Conservation (phyloP, 2,797 vertebrate genomes). For the Schizopygopsis pylzovi region DNA sequence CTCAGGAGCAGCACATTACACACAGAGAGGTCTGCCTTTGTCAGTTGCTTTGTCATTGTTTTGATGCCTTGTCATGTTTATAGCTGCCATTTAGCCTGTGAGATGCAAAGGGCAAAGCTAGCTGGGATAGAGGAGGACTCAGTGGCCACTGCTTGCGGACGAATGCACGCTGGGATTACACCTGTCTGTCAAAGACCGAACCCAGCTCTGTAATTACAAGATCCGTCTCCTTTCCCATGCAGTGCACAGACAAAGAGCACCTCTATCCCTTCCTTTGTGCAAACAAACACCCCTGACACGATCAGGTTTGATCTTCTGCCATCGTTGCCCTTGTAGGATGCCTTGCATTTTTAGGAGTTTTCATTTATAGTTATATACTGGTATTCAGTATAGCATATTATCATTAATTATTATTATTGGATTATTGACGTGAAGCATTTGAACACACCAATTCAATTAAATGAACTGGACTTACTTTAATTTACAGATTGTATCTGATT, state of each 20-base stretch:
- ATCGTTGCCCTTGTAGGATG: not conserved
- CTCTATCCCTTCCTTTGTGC: slow-evolving; percentile 23
- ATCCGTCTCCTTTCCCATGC: slow-evolving; percentile 59
- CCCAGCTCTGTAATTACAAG: slow-evolving; percentile 59
- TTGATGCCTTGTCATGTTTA: slow-evolving; percentile 69
- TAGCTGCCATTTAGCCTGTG: slow-evolving; percentile 64
- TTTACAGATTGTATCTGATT: not conserved
- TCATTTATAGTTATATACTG: not conserved
- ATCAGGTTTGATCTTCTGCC: not conserved
- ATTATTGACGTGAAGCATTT: not conserved
- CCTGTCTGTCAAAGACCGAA: slow-evolving; percentile 55
- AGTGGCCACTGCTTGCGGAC: slow-evolving; percentile 55
- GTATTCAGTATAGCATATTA: not conserved
- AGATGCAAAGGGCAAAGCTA: slow-evolving; percentile 55
- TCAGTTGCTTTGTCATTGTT: slow-evolving; percentile 66
- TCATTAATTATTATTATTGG: not conserved
- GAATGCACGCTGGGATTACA: slow-evolving; percentile 67
- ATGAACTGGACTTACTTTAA: not conserved
- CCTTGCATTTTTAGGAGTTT: not conserved
- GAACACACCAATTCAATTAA: not conserved
- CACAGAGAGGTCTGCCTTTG: slow-evolving; percentile 40
- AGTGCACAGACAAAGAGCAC: slow-evolving; percentile 46
- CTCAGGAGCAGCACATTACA: slow-evolving; percentile 47
- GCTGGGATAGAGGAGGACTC: slow-evolving; percentile 40
- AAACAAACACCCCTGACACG: not conserved